These are phyloP conservation scores for Megaustenia siamemsis DNA, from an alignment of 2,888 invertebrate genomes.

Conservation along the genomic window DNA sequence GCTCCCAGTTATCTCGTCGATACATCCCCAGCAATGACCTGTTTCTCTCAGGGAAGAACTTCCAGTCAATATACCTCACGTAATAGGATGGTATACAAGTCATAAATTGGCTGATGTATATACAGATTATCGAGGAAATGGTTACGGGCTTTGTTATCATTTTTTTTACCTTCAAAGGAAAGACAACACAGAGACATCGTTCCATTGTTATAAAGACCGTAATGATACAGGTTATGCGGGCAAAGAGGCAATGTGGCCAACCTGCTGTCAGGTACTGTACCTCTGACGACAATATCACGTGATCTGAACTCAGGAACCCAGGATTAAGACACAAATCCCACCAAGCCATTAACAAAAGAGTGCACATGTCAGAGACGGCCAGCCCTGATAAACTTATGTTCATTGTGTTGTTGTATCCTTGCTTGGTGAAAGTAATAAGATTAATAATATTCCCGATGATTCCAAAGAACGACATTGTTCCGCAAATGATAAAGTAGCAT, in stretches of 20 bases:
- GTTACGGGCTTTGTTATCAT: conserved; percentile 24
- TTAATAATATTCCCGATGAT: conserved; percentile 28
- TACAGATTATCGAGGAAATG: background rate
- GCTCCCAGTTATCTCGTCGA: background rate
- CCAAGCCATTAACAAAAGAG: conserved; percentile 2
- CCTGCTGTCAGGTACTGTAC: conserved; percentile 84
- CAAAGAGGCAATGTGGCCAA: conserved; percentile 36
- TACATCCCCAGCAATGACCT: conserved; percentile 41
- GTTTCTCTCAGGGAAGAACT: conserved; percentile 34
- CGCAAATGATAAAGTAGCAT: background rate
- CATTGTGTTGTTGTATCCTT: conserved; percentile 20
- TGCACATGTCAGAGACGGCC: conserved; percentile 24
- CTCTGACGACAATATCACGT: conserved; percentile 93
- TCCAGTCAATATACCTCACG: conserved; percentile 32
- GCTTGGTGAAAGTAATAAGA: conserved; percentile 1
- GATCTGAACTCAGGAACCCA: background rate
- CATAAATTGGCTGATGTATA: background rate
- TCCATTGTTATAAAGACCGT: conserved; percentile 42
- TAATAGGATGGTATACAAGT: background rate
- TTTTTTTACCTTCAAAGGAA: conserved; percentile 36
- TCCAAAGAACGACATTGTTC: background rate
- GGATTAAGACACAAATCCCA: conserved; percentile 30
- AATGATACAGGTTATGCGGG: conserved; percentile 32
- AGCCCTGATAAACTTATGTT: conserved; percentile 34
- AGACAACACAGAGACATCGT: conserved; percentile 36